Base-by-base conservation (phyloP, 2,113 vertebrate genomes). In the Ictalurus furcatus region DNA sequence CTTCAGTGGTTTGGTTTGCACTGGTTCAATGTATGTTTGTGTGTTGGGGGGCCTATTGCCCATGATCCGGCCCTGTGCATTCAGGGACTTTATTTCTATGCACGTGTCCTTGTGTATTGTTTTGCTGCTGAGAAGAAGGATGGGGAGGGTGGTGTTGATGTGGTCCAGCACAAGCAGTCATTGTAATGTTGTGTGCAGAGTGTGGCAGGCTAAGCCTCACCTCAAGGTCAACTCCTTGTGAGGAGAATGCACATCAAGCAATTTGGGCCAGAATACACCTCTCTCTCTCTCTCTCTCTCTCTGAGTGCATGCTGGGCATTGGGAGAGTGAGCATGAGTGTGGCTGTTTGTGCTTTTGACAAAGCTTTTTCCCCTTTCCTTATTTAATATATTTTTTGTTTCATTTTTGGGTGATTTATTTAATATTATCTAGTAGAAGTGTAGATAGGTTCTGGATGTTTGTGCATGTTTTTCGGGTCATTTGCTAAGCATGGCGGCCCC, bases 221-320 rank as follows among this genome's bases (percentile, higher is more conserved):
- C 95, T 94, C 94, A 95, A 95, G 94, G 95, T 95, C 94, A 94
- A 86, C 80, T 89, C 88, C 92, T 92, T 95, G 95, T 95, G 95
- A 95, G 93, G 90, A 91, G 95, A 96, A 96, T 96, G 94, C 95
- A 94, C 94, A 96, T 95, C 82, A 93, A 93, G 93, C 78, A 65
- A 93, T 93, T 91, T 90, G 76, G 86, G 92, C 89, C 92, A 91
- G 91, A 92, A 92, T 92, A 28, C 25, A 30, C 30, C 58, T 65
- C 73, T 87, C 54, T 37, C 30, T 58, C 56, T 88, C 81, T 73
- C 48, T 52, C 48, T 52, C 58, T 59, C 17, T 19, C 17, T 63
- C 19, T 21, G 48, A 52, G 48, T 52, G 48, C 48, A 52, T 52
- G 48, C 48, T 52, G 48, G 9, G 48, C 48, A 11, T 52, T 52